Conservation (phyloP, 2,113 vertebrate genomes). For the Xiphophorus couchianus region DNA sequence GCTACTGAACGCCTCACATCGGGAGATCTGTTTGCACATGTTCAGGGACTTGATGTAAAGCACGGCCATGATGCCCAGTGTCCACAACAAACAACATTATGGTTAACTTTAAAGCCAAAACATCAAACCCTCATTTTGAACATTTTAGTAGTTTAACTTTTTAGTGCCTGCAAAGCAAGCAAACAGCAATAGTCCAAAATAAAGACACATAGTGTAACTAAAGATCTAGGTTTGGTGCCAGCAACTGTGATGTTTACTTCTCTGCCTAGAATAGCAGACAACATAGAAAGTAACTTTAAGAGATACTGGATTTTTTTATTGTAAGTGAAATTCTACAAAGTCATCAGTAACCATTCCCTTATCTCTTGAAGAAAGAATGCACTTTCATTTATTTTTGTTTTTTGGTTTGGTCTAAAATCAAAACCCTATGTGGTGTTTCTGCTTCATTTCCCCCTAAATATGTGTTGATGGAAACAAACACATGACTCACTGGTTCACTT, state of each 20-base stretch:
- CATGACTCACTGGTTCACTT: background rate
- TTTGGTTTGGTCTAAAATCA: background rate
- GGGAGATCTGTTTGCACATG: constrained; percentile 11
- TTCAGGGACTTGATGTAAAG: background rate
- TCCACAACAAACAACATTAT: constrained; percentile 10
- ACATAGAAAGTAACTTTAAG: background rate
- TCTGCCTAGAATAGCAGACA: background rate
- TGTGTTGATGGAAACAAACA: background rate
- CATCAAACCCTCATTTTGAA: constrained; percentile 1
- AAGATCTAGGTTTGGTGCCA: background rate
- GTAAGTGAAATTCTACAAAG: background rate
- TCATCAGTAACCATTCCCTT: background rate
- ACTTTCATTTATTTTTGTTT: background rate
- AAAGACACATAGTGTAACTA: background rate
- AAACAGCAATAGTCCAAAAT: background rate
- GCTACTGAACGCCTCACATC: constrained; percentile 27
- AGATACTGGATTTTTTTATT: too few relatives aligned
- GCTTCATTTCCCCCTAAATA: background rate
- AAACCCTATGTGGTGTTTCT: background rate
- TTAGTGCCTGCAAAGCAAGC: constrained; percentile 6
- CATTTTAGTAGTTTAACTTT: background rate
- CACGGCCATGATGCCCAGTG: background rate
- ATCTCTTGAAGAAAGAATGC: background rate
- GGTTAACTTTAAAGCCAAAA: constrained; percentile 12
- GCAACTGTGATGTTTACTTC: background rate